Evolutionary conservation across 2,797 vertebrate genomes (phyloP).

Genomic region (Anableps anableps): DNA sequence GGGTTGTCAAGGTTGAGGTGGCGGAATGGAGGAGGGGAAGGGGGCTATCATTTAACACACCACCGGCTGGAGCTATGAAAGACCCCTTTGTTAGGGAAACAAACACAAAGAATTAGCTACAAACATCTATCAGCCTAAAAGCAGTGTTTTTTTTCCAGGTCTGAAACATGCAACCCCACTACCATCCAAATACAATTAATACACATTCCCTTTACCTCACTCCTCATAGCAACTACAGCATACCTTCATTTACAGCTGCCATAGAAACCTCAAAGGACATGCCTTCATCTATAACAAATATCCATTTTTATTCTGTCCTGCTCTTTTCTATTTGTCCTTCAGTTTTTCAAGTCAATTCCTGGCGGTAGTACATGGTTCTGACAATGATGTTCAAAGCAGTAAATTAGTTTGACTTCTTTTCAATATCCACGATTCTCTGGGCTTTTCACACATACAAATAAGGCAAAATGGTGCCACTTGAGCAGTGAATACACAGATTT

Average conservation of each 20-base stretch:
- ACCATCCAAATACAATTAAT: slow-evolving; percentile 14
- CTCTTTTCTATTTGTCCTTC: slow-evolving; percentile 29
- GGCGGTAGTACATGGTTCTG: background rate
- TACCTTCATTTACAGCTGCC: slow-evolving; percentile 72
- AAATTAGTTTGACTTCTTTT: slow-evolving; percentile 21
- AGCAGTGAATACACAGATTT: slow-evolving; percentile 3
- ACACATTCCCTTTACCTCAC: slow-evolving; percentile 3
- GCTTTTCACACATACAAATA: background rate
- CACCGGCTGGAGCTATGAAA: slow-evolving; percentile 51
- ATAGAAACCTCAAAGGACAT: slow-evolving; percentile 74
- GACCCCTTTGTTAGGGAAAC: slow-evolving; percentile 44
- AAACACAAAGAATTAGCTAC: slow-evolving; percentile 26
- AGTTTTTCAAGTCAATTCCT: slow-evolving; percentile 16
- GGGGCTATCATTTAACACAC: slow-evolving; percentile 48
- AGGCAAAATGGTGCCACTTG: background rate
- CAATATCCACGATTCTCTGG: slow-evolving; percentile 1
- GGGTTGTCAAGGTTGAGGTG: slow-evolving; percentile 36
- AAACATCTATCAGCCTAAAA: slow-evolving; percentile 30
- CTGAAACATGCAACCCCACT: slow-evolving; percentile 25
- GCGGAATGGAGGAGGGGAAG: slow-evolving; percentile 5
- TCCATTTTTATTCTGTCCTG: slow-evolving; percentile 13
- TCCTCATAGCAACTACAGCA: slow-evolving; percentile 70
- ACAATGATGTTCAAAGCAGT: slow-evolving; percentile 20
- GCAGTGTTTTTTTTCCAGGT: slow-evolving; percentile 7
- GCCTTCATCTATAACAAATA: slow-evolving; percentile 39